Percentiles rank a stretch among this genome's conserved stretches.
Evolutionary conservation across 2,113 vertebrate genomes (phyloP).

Genomic region (Sphaerodactylus townsendi): DNA sequence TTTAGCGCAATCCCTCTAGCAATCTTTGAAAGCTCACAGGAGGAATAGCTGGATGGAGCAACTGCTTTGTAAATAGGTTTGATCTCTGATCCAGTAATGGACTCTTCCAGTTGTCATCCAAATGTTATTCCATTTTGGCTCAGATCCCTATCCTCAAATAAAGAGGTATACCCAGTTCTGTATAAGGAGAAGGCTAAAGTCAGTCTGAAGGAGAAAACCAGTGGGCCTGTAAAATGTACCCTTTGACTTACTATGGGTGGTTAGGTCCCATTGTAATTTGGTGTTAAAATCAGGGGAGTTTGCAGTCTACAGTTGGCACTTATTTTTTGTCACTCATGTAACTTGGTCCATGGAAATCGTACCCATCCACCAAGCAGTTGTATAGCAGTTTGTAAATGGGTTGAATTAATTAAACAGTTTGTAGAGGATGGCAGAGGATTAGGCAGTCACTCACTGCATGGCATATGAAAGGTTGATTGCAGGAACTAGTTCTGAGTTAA

Average conservation of each 20-base stretch:
- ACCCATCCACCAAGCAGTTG: background rate
- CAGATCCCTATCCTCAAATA: background rate
- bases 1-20: constrained; percentile 23
- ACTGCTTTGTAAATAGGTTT: background rate
- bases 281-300: background rate
- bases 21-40: background rate
- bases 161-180: background rate
- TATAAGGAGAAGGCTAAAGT: background rate
- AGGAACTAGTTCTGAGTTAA: background rate
- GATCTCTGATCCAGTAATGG: background rate
- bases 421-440: background rate
- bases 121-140: background rate
- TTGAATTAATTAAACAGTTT: background rate
- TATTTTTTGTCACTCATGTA: background rate
- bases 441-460: background rate
- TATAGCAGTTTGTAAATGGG: background rate
- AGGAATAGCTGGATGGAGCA: background rate
- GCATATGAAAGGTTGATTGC: background rate
- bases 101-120: background rate
- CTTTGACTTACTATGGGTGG: background rate
- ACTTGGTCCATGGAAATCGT: background rate
- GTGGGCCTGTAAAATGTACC: background rate
- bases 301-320: background rate
- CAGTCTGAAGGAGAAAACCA: background rate
- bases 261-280: background rate